phyloP scores from a whole-genome alignment of 1,140 invertebrate genomes.

The Zaprionus tsacasi region DNA sequence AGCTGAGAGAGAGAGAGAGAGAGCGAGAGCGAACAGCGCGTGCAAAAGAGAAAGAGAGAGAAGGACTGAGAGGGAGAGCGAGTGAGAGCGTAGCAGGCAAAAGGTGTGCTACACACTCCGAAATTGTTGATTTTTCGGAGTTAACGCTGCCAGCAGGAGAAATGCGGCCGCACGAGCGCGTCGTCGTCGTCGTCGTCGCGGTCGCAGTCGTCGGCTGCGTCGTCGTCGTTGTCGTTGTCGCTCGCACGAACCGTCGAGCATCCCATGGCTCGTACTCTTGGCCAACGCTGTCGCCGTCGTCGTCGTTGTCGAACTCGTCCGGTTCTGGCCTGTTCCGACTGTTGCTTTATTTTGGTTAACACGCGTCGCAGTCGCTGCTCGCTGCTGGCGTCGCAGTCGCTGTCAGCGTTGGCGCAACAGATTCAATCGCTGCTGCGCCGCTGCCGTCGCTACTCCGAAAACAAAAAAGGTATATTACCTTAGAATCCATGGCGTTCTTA shows the following conservation, averaged over 20 bases:
- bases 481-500: constrained; percentile 84
- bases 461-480: constrained; percentile 84
- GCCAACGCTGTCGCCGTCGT: constrained; percentile 31
- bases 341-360: constrained; percentile 83
- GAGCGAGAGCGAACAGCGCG: constrained; percentile 15
- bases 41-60: constrained; percentile 16
- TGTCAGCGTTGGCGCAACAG: neutral
- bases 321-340: constrained; percentile 67
- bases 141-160: constrained; percentile 63
- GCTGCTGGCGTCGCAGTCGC: constrained; percentile 12
- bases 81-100: constrained; percentile 25
- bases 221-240: constrained; percentile 26
- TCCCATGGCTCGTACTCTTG: constrained; percentile 43
- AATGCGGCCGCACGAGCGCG: constrained; percentile 57
- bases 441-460: constrained; percentile 67
- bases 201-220: constrained; percentile 13
- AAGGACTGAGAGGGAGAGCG: neutral
- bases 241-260: constrained; percentile 46
- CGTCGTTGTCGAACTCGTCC: constrained; percentile 53
- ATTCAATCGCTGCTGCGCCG: constrained; percentile 30
- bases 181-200: constrained; percentile 29
- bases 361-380: constrained; percentile 54
- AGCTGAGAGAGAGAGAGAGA: constrained; percentile 34
- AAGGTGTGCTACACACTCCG: constrained; percentile 72
- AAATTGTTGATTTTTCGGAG: constrained; percentile 59